Conservation (phyloP, 1,140 invertebrate genomes). For the Chironomus tepperi region DNA sequence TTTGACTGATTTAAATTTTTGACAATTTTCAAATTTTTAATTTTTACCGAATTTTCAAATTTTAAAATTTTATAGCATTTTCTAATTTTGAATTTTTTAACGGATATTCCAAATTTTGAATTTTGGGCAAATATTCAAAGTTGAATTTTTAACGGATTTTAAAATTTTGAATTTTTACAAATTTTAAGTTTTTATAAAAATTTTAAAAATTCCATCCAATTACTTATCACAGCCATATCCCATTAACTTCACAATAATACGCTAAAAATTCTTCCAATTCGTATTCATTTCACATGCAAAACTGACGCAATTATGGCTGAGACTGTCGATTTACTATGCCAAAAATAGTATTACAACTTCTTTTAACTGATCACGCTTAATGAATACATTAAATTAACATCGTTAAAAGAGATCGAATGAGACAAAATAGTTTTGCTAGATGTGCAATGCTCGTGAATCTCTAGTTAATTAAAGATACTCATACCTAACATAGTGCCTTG, state of each 20-base stretch:
- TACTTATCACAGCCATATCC: background rate
- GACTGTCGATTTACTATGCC: background rate
- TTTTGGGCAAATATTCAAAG: too few species aligned
- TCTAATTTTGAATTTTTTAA: too few species aligned
- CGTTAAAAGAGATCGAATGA: background rate
- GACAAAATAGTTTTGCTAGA: background rate
- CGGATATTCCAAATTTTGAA: too few species aligned
- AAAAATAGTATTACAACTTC: background rate
- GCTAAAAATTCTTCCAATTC: too few species aligned
- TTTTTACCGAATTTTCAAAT: too few species aligned
- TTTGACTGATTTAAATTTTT: too few species aligned
- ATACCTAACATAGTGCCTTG: background rate
- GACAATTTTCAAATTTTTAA: too few species aligned
- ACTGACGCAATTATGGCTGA: background rate
- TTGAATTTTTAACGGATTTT: too few species aligned
- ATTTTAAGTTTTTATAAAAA: background rate
- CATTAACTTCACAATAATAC: background rate
- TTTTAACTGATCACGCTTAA: background rate
- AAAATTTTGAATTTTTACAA: too few species aligned
- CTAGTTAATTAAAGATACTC: constrained; percentile 8
- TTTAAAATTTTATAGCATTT: too few species aligned
- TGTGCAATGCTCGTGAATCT: background rate
- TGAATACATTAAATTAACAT: background rate
- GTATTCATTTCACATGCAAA: background rate
- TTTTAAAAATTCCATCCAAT: background rate